Conservation (phyloP, 2,113 vertebrate species). For the Sapayoa aenigma region DNA sequence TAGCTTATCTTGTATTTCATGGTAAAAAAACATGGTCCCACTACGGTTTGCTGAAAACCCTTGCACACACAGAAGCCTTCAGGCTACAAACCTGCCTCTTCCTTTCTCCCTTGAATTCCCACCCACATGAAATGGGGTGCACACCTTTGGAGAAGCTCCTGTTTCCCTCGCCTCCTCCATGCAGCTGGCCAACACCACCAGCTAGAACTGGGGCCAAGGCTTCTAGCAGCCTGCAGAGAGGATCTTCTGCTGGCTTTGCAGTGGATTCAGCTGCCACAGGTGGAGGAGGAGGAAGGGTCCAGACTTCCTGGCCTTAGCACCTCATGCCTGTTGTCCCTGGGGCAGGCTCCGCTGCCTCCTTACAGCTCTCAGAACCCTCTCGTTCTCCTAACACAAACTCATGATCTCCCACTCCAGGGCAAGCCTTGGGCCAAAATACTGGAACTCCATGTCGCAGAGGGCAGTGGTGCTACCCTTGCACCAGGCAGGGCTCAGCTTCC, state of each 20-base stretch:
- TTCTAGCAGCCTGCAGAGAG: not conserved
- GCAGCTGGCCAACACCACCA: not conserved
- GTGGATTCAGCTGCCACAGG: not conserved
- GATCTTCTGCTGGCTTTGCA: not conserved
- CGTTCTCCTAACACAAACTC: not conserved
- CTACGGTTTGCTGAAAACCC: not conserved
- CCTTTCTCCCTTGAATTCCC: not conserved
- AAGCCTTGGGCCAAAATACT: not conserved
- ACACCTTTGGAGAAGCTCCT: not conserved
- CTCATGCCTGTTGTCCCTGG: not conserved
- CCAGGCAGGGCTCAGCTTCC: not conserved
- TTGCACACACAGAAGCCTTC: not conserved
- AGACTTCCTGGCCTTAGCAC: not conserved
- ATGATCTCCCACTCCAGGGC: too few species aligned
- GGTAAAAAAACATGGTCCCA: not conserved
- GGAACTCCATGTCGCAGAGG: rapidly evolving
- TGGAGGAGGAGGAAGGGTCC: not conserved
- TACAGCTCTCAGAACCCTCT: not conserved
- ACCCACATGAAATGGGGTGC: not conserved
- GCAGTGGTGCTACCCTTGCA: not conserved
- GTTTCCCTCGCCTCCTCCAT: not conserved
- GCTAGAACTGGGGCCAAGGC: rapidly evolving
- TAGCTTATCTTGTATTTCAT: not conserved
- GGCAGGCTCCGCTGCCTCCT: not conserved
- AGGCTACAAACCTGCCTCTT: not conserved